These are phyloP conservation scores for Rhinogobius similis DNA, from an alignment of 2,113 vertebrate species.

Conservation along the genomic window DNA sequence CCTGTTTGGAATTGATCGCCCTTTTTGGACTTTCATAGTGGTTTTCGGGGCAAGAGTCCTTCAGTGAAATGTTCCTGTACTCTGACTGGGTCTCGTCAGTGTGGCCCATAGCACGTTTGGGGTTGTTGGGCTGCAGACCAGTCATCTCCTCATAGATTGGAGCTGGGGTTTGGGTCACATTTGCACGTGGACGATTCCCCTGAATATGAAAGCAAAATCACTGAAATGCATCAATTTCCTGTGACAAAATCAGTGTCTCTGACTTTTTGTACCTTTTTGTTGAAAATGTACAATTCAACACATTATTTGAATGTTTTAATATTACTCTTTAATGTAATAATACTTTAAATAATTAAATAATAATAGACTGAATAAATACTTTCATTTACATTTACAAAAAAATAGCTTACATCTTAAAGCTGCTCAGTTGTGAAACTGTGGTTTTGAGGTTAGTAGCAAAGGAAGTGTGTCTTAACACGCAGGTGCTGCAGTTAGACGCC, in stretches of 20 bases:
- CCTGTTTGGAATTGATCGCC: not conserved
- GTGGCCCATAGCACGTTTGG: conserved; percentile 19
- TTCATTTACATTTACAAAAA: not conserved
- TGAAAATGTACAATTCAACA: not conserved
- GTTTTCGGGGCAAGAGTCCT: conserved; percentile 50
- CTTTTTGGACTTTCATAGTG: conserved; percentile 57
- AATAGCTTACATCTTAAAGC: conserved; percentile 15
- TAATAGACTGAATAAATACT: too few relatives aligned
- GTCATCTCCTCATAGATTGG: conserved; percentile 80
- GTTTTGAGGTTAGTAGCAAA: conserved; percentile 53
- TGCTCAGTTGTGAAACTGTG: conserved; percentile 46
- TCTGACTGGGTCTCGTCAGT: conserved; percentile 43
- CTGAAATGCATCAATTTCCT: conserved; percentile 44
- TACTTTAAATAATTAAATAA: too few relatives aligned
- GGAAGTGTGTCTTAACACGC: conserved; percentile 30
- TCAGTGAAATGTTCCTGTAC: conserved; percentile 41
- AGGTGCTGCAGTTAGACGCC: conserved; percentile 21
- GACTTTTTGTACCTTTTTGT: not conserved
- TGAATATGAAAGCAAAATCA: conserved; percentile 54
- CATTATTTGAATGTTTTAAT: not conserved
- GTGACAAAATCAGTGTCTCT: conserved; percentile 43
- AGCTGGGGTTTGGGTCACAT: conserved; percentile 22
- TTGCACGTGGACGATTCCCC: conserved; percentile 33
- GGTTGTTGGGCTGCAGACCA: conserved; percentile 1
- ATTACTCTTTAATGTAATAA: not conserved